A percentile compares a stretch with the other conserved stretches of the same genome.
Evolutionary conservation across 1,140 invertebrate species (phyloP).

Genomic region (Cardiocondyla obscurior): DNA sequence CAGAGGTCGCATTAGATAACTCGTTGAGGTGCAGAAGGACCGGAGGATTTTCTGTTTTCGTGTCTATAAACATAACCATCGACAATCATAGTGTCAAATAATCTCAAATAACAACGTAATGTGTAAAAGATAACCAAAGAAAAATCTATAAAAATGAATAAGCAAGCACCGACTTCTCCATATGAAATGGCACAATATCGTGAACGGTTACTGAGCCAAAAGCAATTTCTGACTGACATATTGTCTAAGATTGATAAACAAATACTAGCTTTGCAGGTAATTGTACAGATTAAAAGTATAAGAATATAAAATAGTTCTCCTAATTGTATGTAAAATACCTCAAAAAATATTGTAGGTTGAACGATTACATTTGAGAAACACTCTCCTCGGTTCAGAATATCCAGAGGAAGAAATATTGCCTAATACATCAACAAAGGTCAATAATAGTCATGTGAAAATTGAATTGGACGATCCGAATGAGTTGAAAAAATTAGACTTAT

Average conservation of each 20-base stretch:
- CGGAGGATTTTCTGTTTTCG: too few relatives aligned
- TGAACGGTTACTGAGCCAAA: constrained; percentile 53
- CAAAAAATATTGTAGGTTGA: constrained; percentile 72
- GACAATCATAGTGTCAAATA: neutral
- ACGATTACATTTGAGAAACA: constrained; percentile 75
- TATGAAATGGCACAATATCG: constrained; percentile 2
- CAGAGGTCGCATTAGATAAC: too few relatives aligned
- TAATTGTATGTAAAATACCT: neutral
- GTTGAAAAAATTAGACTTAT: constrained; percentile 48
- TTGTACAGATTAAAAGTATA: constrained; percentile 10
- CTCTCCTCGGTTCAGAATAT: constrained; percentile 25
- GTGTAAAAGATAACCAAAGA: neutral
- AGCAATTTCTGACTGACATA: constrained; percentile 71
- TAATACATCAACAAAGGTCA: neutral
- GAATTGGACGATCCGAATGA: neutral
- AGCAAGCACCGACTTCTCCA: neutral
- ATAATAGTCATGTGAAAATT: neutral
- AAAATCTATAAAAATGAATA: constrained; percentile 5
- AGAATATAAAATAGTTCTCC: neutral
- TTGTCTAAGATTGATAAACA: constrained; percentile 75
- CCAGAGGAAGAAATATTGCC: neutral
- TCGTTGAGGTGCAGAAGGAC: too few relatives aligned
- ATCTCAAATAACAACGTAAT: neutral
- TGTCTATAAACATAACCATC: too few relatives aligned
- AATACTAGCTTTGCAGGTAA: constrained; percentile 77